Base-by-base conservation (phyloP, 2,888 invertebrate genomes). In the Halictus quadricinctus region DNA sequence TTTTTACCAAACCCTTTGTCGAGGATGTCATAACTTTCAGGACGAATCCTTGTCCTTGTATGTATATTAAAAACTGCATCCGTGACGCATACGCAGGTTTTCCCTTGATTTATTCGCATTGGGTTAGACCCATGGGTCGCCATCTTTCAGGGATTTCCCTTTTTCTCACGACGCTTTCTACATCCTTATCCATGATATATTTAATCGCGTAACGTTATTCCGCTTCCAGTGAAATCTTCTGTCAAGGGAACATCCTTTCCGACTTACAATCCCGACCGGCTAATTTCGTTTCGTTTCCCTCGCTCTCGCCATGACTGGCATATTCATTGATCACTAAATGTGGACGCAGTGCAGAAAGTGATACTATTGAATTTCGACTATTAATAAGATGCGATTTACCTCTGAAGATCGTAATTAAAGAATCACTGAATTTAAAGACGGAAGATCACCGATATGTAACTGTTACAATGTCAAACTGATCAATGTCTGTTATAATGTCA, bases 41-140 rank as follows among this genome's bases (percentile, higher is more conserved):
- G 73, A 60, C 66, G 60, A 78, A 75, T 74, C 13, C 72, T 50
- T 58, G 36, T 46, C 25, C 43, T 36, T 58, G 74, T 66, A n/a
- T 64, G 73, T 60, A 50, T 25, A 82, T 70, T 81, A 85, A 80
- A 50, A 64, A 76, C 50, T 79, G 66, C 89, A 87, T 83, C 87
- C 80, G 80, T 87, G 83, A 88, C 91, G 88, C 89, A 91, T 90
- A 88, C 91, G 85, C 89, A 87, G 88, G 84, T 89, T 91, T 88
- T 84, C 86, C 79, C 88, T 82, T 90, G 91, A 91, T 90, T 91
- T 91, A 91, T 91, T 88, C 81, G 79, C 80, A 80, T 84, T 75
- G 25, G 64, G 29, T 36, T 50, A 75, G 25, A 46, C 50, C 64
- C 73, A 64, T 46, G 73, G 50, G 46, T 48, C 46, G 66, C 81